Evolutionary conservation across 2,888 invertebrate genomes (phyloP), one percentile per base, ranked within the genome.

Genomic region (Melieria crassipennis): DNA sequence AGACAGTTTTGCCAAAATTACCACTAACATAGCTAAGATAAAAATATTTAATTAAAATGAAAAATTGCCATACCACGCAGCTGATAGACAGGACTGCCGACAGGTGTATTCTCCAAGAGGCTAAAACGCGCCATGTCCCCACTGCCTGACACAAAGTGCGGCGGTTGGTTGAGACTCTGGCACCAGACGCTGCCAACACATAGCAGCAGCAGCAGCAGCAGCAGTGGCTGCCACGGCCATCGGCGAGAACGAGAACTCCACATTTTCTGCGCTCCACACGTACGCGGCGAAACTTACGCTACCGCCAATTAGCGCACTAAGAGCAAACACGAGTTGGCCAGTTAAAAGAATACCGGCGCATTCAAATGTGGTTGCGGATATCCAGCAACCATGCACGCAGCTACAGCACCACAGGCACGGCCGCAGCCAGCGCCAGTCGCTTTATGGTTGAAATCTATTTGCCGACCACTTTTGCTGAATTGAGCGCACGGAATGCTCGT

Each of bases 41-140:
- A 3, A 30, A 30, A 30, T 30, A 1, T 30, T 30, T 30, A 30
- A 30, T 30, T 30, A 30, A 30, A 30, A 30, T 30, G 30, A 30
- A 30, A 30, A 2, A 58, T 43, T 30, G 60, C 80, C 81, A 88
- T 88, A 89, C 92, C 93, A 88, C 91, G 91, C 55, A 93, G 88
- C 78, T 92, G 92, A 86, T 93, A 94, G 1, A 94, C 91, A 0
- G 92, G 92, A 71, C 92, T 91, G 50, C 93, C 94, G 10, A 92
- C 91, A 52, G 89, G 89, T 2, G 93, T 93, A 78, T 93, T 91
- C 84, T 94, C 94, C 9, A 91, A 89, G 10, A 94, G 85, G 70
- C 91, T 91, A 81, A 94, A 91, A 73, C 91, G 89, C 3, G 92
- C 90, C 93, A 94, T 93, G 82, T 94, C 94, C 2, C 94, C 94